Evolutionary conservation across 2,113 vertebrate species (phyloP), one percentile per base, ranked within the genome.

Genomic region (Cyanoramphus novaezelandiae): DNA sequence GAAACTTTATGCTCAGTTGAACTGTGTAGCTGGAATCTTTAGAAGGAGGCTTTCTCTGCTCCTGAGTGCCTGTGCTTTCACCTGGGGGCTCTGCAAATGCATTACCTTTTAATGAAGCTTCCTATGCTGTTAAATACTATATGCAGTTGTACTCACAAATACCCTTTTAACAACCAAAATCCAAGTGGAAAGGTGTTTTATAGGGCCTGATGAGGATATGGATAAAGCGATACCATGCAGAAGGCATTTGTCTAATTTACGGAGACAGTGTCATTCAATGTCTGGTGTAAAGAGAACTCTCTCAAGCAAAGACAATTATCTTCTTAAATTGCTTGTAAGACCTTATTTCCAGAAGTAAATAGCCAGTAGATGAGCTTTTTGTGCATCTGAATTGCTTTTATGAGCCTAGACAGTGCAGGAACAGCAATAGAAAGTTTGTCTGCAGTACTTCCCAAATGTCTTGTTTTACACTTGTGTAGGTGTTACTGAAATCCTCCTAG

Each of bases 21-120:
- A 57, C 39, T 78, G 25, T 2, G 3, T 13, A 69, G 53, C 63
- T 86, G 75, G 47, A 85, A 44, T 79, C 71, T 69, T 60, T 16
- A 72, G 70, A 33, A 90, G 44, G 37, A 55, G 3, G 9, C 37
- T 35, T 80, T 62, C 62, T 62, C 46, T 85, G 20, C 44, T 64
- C 60, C 62, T 16, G 17, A 72, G 24, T 35, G 16, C 43, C 57
- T 93, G 59, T 59, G 17, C 79, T 86, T 93, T 80, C 28, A 93
- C 82, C 41, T 59, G 63, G 7, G 41, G 12, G 37, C 82, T 60
- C 44, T 82, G 75, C 67, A 41, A 90, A 46, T 28, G 24, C 25
- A 53, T 57, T 80, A 20, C 8, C 20, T 33, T 88, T 90, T 80
- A 90, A 83, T 86, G 67, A 88, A 57, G 24, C 49, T 90, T 80